A percentile compares a stretch with the other conserved stretches of the same genome.
These are phyloP conservation scores for Seriola aureovittata DNA, from an alignment of 2,113 vertebrate species.

Conservation along the genomic window DNA sequence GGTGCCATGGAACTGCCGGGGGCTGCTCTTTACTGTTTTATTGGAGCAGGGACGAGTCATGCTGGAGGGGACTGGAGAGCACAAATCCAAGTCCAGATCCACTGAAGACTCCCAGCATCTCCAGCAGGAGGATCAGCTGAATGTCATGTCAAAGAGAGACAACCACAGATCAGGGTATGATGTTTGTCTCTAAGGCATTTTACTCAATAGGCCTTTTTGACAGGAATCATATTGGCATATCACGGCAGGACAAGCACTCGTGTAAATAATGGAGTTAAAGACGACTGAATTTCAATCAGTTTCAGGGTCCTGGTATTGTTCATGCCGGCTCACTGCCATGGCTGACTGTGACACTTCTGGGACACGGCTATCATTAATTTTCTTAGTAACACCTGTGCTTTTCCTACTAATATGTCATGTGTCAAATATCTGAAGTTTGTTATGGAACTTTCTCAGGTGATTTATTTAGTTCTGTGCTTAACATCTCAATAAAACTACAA, in stretches of 20 bases:
- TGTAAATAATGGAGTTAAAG: neutral
- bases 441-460: neutral
- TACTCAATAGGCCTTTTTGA: neutral
- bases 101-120: slow-evolving; percentile 39
- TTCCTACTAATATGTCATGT: neutral
- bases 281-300: neutral
- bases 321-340: neutral
- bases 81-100: slow-evolving; percentile 29
- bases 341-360: neutral
- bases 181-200: slow-evolving; percentile 6
- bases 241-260: neutral
- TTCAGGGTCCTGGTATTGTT: neutral
- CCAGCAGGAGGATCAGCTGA: slow-evolving; percentile 40
- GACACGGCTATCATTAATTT: neutral
- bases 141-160: slow-evolving; percentile 31
- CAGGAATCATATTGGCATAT: neutral
- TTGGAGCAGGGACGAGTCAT: slow-evolving; percentile 92
- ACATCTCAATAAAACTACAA: neutral
- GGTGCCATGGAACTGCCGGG: slow-evolving; percentile 94
- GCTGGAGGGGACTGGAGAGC: slow-evolving; percentile 82
- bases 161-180: slow-evolving; percentile 80
- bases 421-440: neutral
- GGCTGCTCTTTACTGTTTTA: slow-evolving; percentile 90
- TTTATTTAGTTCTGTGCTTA: neutral
- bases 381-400: neutral